Percentiles rank a stretch among this genome's conserved stretches.
Evolutionary conservation across 2,888 invertebrate genomes (phyloP).

Genomic region (Pterobdella sp.): DNA sequence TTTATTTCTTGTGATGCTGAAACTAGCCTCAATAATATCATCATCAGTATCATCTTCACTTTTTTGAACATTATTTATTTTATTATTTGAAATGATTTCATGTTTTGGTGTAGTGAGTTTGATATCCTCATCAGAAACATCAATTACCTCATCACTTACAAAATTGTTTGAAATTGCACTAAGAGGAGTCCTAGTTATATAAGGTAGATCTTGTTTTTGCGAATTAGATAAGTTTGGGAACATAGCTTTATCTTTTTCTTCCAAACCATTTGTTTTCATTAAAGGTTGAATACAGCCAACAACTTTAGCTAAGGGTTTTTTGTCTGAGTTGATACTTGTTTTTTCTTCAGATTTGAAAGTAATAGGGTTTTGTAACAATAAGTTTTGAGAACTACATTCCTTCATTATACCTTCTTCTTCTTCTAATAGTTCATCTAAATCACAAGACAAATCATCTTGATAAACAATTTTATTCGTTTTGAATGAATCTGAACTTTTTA

Average conservation of each 20-base stretch:
- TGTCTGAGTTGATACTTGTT: background rate
- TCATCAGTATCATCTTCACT: background rate
- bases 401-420: slow-evolving; percentile 1
- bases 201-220: background rate
- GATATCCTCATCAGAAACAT: background rate
- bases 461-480: background rate
- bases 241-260: background rate
- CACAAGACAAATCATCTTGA: background rate
- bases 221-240: background rate
- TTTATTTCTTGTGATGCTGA: slow-evolving; percentile 6
- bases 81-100: background rate
- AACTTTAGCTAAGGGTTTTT: slow-evolving; percentile 3
- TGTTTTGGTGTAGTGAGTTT: no score
- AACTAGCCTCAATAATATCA: slow-evolving; percentile 7
- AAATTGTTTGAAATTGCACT: background rate
- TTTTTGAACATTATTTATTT: background rate
- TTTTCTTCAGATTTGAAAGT: background rate
- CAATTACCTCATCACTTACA: background rate
- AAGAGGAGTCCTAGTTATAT: background rate
- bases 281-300: slow-evolving; percentile 10
- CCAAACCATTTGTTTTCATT: background rate
- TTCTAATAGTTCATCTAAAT: background rate
- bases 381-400: background rate
- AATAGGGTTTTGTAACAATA: background rate
- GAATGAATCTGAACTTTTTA: background rate